Conservation (phyloP, 92 coral and sea anemone genomes). For the Umimayanthus chanpuru region DNA sequence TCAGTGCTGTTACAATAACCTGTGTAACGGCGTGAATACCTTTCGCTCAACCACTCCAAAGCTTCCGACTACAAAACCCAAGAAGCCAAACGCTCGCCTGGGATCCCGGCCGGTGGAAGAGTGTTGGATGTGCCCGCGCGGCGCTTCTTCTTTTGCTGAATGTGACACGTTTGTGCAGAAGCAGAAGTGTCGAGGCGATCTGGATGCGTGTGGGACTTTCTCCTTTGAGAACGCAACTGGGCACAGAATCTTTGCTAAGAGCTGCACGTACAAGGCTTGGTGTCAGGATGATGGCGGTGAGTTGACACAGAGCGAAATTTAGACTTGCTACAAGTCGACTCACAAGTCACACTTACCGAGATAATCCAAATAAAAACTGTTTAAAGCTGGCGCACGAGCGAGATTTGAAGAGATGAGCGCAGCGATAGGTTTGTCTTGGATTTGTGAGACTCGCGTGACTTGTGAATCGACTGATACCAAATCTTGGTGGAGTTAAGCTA, state of each 20-base stretch:
- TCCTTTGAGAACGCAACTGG: slow-evolving; percentile 30
- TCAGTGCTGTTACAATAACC: slow-evolving; percentile 11
- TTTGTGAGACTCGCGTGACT: too few species aligned
- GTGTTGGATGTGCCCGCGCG: slow-evolving; percentile 42
- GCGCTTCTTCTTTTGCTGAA: slow-evolving; percentile 9
- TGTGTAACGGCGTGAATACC: slow-evolving; percentile 10
- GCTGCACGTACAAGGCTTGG: slow-evolving; percentile 22
- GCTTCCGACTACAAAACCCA: neutral
- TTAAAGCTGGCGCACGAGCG: too few species aligned
- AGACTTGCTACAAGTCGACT: too few species aligned
- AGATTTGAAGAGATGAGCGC: too few species aligned
- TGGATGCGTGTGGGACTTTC: slow-evolving; percentile 24
- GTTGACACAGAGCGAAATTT: too few species aligned
- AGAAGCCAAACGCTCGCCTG: neutral
- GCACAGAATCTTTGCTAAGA: slow-evolving; percentile 15
- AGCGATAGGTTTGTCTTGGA: too few species aligned
- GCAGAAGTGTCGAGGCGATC: neutral
- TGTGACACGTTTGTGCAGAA: slow-evolving; percentile 27
- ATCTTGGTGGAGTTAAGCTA: too few species aligned
- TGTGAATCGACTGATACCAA: too few species aligned
- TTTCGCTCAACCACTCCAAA: slow-evolving; percentile 16
- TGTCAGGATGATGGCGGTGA: neutral
- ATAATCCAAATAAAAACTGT: too few species aligned
- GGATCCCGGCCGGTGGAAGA: slow-evolving; percentile 9
- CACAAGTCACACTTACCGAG: too few species aligned